Percentiles rank a stretch among this genome's conserved stretches.
These are phyloP conservation scores for Lamellibrachia satsuma DNA, from an alignment of 2,888 invertebrate species.

Conservation along the genomic window DNA sequence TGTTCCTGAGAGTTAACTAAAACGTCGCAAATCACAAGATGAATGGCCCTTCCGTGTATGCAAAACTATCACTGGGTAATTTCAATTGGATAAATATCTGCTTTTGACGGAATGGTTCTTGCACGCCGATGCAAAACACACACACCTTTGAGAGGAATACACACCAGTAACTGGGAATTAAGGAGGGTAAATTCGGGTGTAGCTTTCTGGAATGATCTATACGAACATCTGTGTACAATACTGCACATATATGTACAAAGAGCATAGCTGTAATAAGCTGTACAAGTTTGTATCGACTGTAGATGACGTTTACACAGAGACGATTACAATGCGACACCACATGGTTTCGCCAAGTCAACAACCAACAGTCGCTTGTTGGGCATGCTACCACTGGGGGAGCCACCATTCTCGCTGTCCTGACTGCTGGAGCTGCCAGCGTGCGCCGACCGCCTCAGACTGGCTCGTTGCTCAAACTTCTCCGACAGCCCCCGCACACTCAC, in stretches of 20 bases:
- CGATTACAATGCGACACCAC: not conserved
- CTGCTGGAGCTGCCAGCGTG: not conserved
- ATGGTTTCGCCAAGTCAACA: not conserved
- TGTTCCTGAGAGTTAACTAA: not conserved
- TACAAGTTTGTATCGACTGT: not conserved
- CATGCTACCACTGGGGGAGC: not conserved
- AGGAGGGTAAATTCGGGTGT: too few species aligned
- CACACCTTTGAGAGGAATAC: not conserved
- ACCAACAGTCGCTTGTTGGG: not conserved
- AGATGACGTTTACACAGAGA: not conserved
- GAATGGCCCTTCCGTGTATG: not conserved
- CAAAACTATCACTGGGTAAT: not conserved
- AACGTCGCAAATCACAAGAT: not conserved
- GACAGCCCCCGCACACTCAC: slow-evolving; percentile 14
- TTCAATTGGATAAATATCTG: not conserved
- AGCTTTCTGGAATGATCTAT: not conserved
- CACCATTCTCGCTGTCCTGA: not conserved
- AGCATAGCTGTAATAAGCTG: not conserved
- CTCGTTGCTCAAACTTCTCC: slow-evolving; percentile 18
- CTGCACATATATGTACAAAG: not conserved
- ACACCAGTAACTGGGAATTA: not conserved
- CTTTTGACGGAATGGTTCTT: not conserved
- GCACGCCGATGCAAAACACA: not conserved
- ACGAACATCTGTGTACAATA: not conserved
- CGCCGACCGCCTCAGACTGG: not conserved